Conservation (phyloP, 1,140 invertebrate species). For the Microplitis mediator region DNA sequence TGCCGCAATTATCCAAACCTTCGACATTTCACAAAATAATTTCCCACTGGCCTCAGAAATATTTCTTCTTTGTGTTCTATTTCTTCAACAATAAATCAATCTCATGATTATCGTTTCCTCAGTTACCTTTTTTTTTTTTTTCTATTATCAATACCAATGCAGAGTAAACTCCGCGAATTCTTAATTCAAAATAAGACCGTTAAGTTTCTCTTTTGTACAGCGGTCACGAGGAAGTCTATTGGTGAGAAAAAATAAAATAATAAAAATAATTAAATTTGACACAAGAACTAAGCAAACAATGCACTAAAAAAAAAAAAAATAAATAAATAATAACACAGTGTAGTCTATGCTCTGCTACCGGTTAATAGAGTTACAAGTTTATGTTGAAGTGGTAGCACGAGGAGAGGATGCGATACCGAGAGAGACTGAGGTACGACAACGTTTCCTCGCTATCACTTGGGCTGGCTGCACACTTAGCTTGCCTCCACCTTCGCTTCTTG, state of each 20-base stretch:
- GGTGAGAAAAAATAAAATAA: neutral
- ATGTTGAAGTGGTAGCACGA: conserved; percentile 25
- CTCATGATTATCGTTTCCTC: neutral
- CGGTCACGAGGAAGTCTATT: neutral
- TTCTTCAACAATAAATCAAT: neutral
- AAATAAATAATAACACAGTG: no score
- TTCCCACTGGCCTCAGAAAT: neutral
- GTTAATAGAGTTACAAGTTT: neutral
- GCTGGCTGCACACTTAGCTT: neutral
- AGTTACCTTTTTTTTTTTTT: neutral
- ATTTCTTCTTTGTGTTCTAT: neutral
- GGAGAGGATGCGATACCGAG: conserved; percentile 33
- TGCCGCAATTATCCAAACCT: neutral
- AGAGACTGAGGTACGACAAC: conserved; percentile 37
- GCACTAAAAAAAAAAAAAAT: neutral
- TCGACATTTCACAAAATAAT: neutral
- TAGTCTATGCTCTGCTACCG: neutral
- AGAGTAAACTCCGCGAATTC: neutral
- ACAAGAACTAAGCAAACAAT: no score
- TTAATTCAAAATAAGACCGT: neutral
- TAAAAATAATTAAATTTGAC: neutral
- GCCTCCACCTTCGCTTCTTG: conserved; percentile 15
- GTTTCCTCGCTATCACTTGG: conserved; percentile 28
- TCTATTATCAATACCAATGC: neutral
- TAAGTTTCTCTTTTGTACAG: neutral